Conservation (phyloP, 2,113 vertebrate genomes). For the Ceyx melanurus region DNA sequence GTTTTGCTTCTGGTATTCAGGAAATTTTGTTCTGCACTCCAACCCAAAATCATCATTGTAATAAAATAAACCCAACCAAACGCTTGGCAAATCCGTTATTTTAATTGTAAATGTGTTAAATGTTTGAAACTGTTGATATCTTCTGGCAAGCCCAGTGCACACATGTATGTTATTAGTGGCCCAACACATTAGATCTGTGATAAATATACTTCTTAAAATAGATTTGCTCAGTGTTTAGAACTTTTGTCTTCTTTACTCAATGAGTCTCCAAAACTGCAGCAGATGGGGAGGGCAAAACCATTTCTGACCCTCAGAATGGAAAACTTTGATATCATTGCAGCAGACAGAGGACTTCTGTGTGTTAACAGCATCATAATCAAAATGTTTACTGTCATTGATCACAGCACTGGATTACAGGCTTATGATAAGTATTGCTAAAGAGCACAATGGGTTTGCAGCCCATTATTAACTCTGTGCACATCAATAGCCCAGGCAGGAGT, state of each 20-base stretch:
- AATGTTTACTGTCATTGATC: not conserved
- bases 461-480: not conserved
- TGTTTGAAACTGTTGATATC: constrained; percentile 51
- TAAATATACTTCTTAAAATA: constrained; percentile 52
- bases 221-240: not conserved
- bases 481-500: not conserved
- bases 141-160: constrained; percentile 7
- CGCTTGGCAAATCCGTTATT: constrained; percentile 42
- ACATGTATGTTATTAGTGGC: constrained; percentile 51
- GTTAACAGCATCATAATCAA: constrained; percentile 4
- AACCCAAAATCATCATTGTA: not conserved
- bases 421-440: not conserved
- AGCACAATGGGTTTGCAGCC: not conserved
- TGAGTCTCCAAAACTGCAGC: not conserved
- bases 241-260: constrained; percentile 25
- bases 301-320: constrained; percentile 29
- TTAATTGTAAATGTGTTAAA: constrained; percentile 49
- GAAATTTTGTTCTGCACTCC: constrained; percentile 1
- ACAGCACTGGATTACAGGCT: not conserved
- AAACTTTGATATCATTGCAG: not conserved
- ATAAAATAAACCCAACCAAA: constrained; percentile 20
- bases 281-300: constrained; percentile 7
- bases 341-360: not conserved
- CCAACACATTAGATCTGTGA: constrained; percentile 19
- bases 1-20: constrained; percentile 23